phyloP scores from a whole-genome alignment of 1,140 invertebrate species.

The Zaprionus ornatus region DNA sequence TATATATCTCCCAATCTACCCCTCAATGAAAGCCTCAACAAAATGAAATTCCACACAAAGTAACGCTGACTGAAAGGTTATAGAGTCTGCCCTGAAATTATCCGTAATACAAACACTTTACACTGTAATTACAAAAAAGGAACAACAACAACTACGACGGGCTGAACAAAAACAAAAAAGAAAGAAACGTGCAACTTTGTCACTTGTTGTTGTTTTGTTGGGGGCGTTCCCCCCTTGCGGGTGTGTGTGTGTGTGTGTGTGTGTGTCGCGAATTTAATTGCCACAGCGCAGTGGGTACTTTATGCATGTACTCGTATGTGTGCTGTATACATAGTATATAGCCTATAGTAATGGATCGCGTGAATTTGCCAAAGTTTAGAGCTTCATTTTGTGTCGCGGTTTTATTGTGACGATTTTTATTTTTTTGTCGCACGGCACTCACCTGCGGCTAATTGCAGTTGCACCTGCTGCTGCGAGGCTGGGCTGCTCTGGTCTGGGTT shows the following conservation, averaged over 20 bases:
- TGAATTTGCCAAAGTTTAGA: slow-evolving; percentile 82
- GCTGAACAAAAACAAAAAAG: neutral
- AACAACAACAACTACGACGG: slow-evolving; percentile 3
- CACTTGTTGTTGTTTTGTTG: slow-evolving; percentile 47
- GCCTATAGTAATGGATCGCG: slow-evolving; percentile 61
- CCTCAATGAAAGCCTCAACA: no score
- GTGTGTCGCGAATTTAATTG: slow-evolving; percentile 52
- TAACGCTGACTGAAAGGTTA: neutral
- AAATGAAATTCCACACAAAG: neutral
- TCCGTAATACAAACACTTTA: slow-evolving; percentile 64
- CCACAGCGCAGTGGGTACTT: slow-evolving; percentile 11
- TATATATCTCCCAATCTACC: no score
- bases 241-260: slow-evolving; percentile 18
- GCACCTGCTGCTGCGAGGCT: slow-evolving; percentile 49
- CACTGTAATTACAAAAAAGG: slow-evolving; percentile 59
- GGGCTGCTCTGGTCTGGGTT: slow-evolving; percentile 20
- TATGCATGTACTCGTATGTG: neutral
- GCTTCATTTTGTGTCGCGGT: slow-evolving; percentile 67
- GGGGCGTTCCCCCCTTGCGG: slow-evolving; percentile 27
- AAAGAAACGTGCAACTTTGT: slow-evolving; percentile 48
- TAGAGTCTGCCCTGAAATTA: slow-evolving; percentile 46
- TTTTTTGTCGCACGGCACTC: neutral
- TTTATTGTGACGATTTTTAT: slow-evolving; percentile 44
- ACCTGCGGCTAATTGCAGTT: slow-evolving; percentile 65
- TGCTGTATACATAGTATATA: neutral